A percentile compares a stretch with the other conserved stretches of the same genome.
phyloP scores from a whole-genome alignment of 2,888 invertebrate species.

The Drosophila peninsularis region DNA sequence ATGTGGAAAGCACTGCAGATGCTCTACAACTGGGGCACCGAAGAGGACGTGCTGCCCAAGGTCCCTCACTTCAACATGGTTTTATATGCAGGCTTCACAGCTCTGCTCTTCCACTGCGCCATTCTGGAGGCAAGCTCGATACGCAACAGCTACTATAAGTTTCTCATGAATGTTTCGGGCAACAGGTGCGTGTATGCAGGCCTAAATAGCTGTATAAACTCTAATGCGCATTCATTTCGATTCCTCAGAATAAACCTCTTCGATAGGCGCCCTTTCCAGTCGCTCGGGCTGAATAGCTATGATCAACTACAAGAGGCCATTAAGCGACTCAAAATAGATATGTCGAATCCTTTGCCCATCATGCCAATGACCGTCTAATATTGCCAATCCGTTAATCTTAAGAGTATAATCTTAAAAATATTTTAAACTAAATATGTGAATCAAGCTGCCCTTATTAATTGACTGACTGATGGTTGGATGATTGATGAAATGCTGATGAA shows the following conservation, averaged over 20 bases:
- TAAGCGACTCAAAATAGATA: slow-evolving; percentile 54
- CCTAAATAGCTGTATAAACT: background rate
- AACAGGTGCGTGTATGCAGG: slow-evolving; percentile 85
- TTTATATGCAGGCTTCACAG: slow-evolving; percentile 90
- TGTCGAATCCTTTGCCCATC: slow-evolving; percentile 42
- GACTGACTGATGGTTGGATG: background rate
- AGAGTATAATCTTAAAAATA: background rate
- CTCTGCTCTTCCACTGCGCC: slow-evolving; percentile 90
- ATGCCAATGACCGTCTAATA: slow-evolving; percentile 39
- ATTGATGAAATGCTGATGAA: background rate
- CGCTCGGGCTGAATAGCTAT: slow-evolving; percentile 50
- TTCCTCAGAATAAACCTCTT: slow-evolving; percentile 53
- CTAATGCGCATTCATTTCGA: background rate
- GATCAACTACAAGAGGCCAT: slow-evolving; percentile 39
- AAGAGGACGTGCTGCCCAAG: slow-evolving; percentile 87
- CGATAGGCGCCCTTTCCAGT: slow-evolving; percentile 44
- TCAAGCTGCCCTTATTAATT: background rate
- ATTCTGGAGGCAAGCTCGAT: slow-evolving; percentile 91
- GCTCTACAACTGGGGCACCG: slow-evolving; percentile 88
- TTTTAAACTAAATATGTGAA: background rate
- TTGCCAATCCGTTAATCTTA: slow-evolving; percentile 8
- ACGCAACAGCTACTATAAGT: slow-evolving; percentile 92
- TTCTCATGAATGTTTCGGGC: slow-evolving; percentile 90
- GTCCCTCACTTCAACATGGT: slow-evolving; percentile 88
- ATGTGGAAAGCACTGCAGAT: slow-evolving; percentile 92